Conservation (phyloP, 2,797 vertebrate genomes). For the Anguilla marmorata region DNA sequence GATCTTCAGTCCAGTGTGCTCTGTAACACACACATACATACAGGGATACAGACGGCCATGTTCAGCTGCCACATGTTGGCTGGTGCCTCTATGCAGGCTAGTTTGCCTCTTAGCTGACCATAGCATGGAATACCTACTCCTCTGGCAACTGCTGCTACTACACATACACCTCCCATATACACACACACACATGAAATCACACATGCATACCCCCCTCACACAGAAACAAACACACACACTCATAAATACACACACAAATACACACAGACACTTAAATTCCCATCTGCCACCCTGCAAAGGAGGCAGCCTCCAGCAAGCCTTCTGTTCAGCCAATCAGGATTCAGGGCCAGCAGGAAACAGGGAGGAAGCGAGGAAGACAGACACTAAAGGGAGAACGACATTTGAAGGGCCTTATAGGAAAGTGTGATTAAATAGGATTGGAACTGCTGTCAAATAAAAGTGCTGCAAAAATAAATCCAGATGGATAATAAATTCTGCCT, state of each 20-base stretch:
- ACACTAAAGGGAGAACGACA: not conserved
- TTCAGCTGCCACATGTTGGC: not conserved
- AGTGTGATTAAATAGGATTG: not conserved
- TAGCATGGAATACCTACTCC: constrained; percentile 50
- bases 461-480: not conserved
- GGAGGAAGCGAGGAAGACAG: constrained; percentile 1
- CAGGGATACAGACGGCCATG: not conserved
- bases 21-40: not conserved
- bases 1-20: not conserved
- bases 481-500: not conserved
- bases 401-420: constrained; percentile 10
- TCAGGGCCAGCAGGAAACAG: not conserved
- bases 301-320: constrained; percentile 5
- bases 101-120: constrained; percentile 30
- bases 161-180: constrained; percentile 17
- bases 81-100: not conserved
- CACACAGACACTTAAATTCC: not conserved
- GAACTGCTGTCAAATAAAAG: not conserved
- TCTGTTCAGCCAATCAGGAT: constrained; percentile 36
- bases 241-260: constrained; percentile 22
- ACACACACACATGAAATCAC: not conserved
- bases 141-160: constrained; percentile 30
- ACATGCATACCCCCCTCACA: not conserved
- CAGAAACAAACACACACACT: not conserved
- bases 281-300: constrained; percentile 46